These are phyloP conservation scores for Indri indri DNA, from an alignment of 2,113 vertebrate genomes.

Conservation along the genomic window DNA sequence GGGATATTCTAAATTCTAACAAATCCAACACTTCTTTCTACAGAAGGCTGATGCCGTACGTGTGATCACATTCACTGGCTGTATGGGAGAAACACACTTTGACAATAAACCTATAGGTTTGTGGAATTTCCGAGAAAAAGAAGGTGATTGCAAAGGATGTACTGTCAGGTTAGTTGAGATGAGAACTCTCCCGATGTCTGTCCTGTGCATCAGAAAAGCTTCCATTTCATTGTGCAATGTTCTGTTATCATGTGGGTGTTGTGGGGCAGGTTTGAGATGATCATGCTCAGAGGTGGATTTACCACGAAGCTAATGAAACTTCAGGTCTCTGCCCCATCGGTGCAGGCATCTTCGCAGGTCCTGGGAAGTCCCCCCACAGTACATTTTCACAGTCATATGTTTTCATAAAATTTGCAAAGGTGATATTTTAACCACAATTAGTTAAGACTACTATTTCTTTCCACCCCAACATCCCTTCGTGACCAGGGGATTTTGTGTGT, in stretches of 20 bases:
- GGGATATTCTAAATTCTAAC: conserved; percentile 29
- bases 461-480: background rate
- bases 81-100: conserved; percentile 96
- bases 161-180: conserved; percentile 89
- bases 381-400: background rate
- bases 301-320: background rate
- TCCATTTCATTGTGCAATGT: background rate
- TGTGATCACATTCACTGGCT: conserved; percentile 93
- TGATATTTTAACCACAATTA: background rate
- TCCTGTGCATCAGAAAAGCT: background rate
- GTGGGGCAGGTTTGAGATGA: background rate
- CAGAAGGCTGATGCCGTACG: conserved; percentile 96
- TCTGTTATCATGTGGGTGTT: background rate
- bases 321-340: background rate
- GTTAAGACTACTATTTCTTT: background rate
- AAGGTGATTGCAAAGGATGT: conserved; percentile 97
- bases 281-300: background rate
- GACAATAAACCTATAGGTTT: conserved; percentile 96
- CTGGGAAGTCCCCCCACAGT: background rate
- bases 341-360: background rate
- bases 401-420: background rate
- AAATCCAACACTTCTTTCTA: conserved; percentile 13
- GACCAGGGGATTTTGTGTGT: background rate
- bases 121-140: conserved; percentile 97
- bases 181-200: background rate